phyloP scores from a whole-genome alignment of 2,113 vertebrate species.

The Petromus typicus region DNA sequence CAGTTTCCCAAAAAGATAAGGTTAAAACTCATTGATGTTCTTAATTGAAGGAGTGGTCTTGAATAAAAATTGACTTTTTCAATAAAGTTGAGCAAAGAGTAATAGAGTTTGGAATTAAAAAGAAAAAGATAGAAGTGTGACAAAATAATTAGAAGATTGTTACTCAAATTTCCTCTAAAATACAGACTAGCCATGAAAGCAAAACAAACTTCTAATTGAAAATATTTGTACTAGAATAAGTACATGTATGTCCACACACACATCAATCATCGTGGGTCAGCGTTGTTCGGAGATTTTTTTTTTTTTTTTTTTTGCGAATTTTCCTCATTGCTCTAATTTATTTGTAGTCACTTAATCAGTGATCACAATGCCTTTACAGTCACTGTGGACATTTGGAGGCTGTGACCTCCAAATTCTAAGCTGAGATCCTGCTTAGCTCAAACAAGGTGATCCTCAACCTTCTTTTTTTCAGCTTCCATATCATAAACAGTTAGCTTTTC shows the following conservation, averaged over 20 bases:
- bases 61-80: slow-evolving; percentile 71
- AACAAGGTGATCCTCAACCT: background rate
- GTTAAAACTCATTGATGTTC: slow-evolving; percentile 69
- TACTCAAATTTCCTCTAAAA: background rate
- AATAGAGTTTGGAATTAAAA: slow-evolving; percentile 43
- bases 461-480: background rate
- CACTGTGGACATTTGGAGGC: background rate
- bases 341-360: background rate
- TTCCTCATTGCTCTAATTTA: background rate
- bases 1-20: slow-evolving; percentile 57
- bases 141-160: background rate
- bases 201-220: background rate
- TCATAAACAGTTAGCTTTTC: background rate
- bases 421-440: background rate
- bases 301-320: background rate
- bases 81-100: slow-evolving; percentile 65
- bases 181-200: background rate
- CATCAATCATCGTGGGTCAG: background rate
- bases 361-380: background rate
- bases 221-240: background rate
- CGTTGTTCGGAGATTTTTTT: background rate
- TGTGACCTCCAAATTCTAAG: background rate
- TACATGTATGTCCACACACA: no score
- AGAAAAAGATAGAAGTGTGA: background rate
- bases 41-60: slow-evolving; percentile 66